These are phyloP conservation scores for Epinotia brunnichana DNA, from an alignment of 2,888 invertebrate genomes.

Conservation along the genomic window DNA sequence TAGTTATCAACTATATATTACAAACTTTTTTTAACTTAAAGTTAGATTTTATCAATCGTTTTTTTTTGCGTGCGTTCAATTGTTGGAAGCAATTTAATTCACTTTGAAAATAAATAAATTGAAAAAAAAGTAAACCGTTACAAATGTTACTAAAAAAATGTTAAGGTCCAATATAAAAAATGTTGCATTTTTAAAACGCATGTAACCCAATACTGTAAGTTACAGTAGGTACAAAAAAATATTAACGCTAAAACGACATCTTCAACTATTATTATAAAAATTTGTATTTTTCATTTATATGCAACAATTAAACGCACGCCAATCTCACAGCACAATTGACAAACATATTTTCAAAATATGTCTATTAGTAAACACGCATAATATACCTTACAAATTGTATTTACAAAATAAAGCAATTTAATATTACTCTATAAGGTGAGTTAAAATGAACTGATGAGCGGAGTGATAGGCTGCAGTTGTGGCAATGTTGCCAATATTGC, in stretches of 20 bases:
- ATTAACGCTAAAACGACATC: not conserved
- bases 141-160: not conserved
- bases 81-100: conserved; percentile 52
- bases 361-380: conserved; percentile 80
- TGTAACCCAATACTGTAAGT: no score
- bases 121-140: not conserved
- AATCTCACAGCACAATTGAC: conserved; percentile 82
- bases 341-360: conserved; percentile 84
- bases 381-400: conserved; percentile 80
- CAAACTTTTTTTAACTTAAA: conserved; percentile 78
- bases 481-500: conserved; percentile 2
- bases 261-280: not conserved
- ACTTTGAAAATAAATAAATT: not conserved
- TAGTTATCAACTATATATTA: conserved; percentile 83
- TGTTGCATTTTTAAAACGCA: not conserved
- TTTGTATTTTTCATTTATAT: conserved; percentile 50
- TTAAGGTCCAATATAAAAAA: not conserved
- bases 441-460: conserved; percentile 59
- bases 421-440: conserved; percentile 65
- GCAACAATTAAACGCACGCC: conserved; percentile 66
- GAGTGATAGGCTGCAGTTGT: conserved; percentile 18
- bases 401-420: conserved; percentile 80
- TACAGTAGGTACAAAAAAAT: no score
- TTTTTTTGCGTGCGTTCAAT: conserved; percentile 61
- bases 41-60: conserved; percentile 79